Evolutionary conservation across 2,113 vertebrate species (phyloP), one percentile per base, ranked within the genome.

Genomic region (Chinchilla lanigera): DNA sequence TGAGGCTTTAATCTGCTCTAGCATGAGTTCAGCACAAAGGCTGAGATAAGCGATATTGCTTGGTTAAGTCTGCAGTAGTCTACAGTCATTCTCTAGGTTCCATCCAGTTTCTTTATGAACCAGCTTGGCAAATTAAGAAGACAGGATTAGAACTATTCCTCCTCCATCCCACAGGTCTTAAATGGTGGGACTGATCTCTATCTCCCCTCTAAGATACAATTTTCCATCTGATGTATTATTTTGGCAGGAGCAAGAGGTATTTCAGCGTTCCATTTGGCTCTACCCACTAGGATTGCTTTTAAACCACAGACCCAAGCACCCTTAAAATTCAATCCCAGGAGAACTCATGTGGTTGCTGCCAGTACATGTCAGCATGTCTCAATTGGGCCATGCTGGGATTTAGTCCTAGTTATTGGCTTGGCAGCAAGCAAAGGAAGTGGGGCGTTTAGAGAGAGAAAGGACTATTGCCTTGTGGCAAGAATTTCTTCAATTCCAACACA

Each of bases 351-450:
- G 13, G 20, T 77, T 97, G 56, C 38, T 87, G 50, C 38, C 56
- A 81, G 33, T 60, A 86, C 12, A 71, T 77, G 26, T 56, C 69
- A 95, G 93, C 65, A 83, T 65, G 61, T 77, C 84, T 73, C 54
- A 89, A 35, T 3, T 89, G 38, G 65, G 60, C 69, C 86, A 92
- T 60, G n/a, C 82, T 85, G 75, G 52, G 85, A 96, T 88, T 97
- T 92, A 94, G 94, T 52, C 56, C 44, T 89, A 90, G 44, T 88
- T 83, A 96, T 38, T 94, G 88, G 85, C 78, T 82, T 96, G 44
- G 61, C 35, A 89, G 17, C 3, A 20, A 83, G 54, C 30, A 77
- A 73, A 75, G 52, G 6, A 84, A 41, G 63, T 63, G 41, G 30
- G 26, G 44, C 12, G 58, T 26, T 78, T 26, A 7, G 26, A 12